Evolutionary conservation across 1,140 invertebrate genomes (phyloP), one percentile per base, ranked within the genome.

Genomic region (Zaprionus kolodkinae): DNA sequence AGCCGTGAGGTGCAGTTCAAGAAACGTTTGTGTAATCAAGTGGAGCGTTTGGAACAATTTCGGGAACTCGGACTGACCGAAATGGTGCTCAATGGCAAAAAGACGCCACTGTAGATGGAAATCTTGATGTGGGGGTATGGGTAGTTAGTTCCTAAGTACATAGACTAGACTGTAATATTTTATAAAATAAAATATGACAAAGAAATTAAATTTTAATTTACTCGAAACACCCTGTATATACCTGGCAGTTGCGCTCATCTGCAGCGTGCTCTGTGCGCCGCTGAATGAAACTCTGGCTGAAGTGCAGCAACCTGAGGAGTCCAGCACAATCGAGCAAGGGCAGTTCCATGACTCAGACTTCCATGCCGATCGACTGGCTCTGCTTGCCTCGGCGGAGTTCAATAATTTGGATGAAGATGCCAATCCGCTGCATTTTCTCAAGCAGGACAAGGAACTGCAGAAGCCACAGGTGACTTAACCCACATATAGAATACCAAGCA

Each of bases 151-250:
- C 10, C 68, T 87, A 88, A 84, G 63, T 57, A 57, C 72, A 35
- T 78, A 21, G 21, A 21, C 21, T 80, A 79, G 68, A 43, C 17
- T 81, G 72, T 85, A 85, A 89, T 79, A 68, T 81, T 89, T 81
- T 79, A 89, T 89, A 63, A 72, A 89, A 89, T 89, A 89, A 89
- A 89, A 89, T 88, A 76, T 85, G 63, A 60, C 85, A 80, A 17
- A 9, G n/a, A 45, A 45, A 9, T 15, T 5, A 10, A 30, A 45
- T 13, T 30, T 25, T 62, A 11, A 2, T 13, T 40, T 7, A 9
- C 9, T 17, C 9, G 48, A 65, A n/a, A 72, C 6, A 48, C 21
- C 27, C 2, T 25, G 9, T 48, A 36, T 6, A 7, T 25, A 21
- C n/a, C 30, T 66, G 71, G 21, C 56, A 88, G 83, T 55, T 48